Conservation (phyloP, 1,140 invertebrate species). For the Amyelois transitella region DNA sequence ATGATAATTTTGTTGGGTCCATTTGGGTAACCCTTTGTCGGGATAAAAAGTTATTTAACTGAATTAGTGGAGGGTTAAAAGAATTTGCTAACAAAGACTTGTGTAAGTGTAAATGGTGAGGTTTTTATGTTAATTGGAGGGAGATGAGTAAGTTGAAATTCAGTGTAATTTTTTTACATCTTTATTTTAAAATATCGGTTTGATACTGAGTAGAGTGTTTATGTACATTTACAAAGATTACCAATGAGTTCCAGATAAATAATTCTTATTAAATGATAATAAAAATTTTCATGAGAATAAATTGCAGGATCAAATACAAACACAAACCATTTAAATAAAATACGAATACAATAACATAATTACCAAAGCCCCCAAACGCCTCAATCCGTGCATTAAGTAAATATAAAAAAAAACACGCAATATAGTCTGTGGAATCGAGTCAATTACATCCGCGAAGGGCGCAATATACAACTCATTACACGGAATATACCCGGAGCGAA, state of each 20-base stretch:
- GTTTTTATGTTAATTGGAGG: too few relatives aligned
- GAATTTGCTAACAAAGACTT: neutral
- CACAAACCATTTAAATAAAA: neutral
- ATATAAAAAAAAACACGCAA: constrained; percentile 21
- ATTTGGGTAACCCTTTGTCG: neutral
- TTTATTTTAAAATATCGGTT: too few relatives aligned
- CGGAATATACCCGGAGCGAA: constrained; percentile 32
- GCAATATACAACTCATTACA: constrained; percentile 46
- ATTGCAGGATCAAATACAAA: too few relatives aligned
- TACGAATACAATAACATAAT: constrained; percentile 5
- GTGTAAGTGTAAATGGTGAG: too few relatives aligned
- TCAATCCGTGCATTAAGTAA: constrained; percentile 10
- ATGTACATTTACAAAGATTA: too few relatives aligned
- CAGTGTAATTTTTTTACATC: too few relatives aligned
- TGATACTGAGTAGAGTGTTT: too few relatives aligned
- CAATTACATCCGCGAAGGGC: constrained; percentile 29
- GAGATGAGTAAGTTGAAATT: too few relatives aligned
- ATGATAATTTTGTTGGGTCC: neutral
- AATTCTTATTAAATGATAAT: too few relatives aligned
- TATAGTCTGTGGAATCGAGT: constrained; percentile 31
- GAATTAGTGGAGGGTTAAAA: neutral
- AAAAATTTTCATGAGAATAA: too few relatives aligned
- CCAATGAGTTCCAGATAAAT: too few relatives aligned
- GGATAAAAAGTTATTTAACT: neutral
- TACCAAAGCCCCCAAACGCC: constrained; percentile 6